These are phyloP conservation scores for Leptinotarsa undecemlineata DNA, from an alignment of 1,140 invertebrate genomes.

Conservation along the genomic window DNA sequence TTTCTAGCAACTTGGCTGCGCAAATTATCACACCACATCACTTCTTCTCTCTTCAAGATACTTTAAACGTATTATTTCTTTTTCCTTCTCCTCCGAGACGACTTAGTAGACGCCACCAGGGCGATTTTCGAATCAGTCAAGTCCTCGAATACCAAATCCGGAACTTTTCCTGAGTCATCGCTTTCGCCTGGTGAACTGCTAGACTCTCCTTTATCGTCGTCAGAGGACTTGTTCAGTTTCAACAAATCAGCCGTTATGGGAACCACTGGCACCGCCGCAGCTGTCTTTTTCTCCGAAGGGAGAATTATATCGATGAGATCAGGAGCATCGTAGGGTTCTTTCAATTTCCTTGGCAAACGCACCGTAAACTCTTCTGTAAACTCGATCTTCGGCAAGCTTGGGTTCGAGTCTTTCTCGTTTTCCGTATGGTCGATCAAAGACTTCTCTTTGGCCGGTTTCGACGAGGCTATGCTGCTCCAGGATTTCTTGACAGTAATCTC, in stretches of 20 bases:
- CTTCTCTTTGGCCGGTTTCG: slow-evolving; percentile 34
- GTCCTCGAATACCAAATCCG: neutral
- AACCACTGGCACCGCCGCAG: neutral
- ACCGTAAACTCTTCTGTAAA: slow-evolving; percentile 38
- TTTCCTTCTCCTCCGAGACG: slow-evolving; percentile 29
- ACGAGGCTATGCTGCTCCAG: slow-evolving; percentile 46
- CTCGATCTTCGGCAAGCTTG: slow-evolving; percentile 30
- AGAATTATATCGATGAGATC: slow-evolving; percentile 42
- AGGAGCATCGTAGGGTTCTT: slow-evolving; percentile 19
- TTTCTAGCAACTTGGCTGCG: no score
- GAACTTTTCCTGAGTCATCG: slow-evolving; percentile 51
- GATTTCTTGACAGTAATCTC: slow-evolving; percentile 42
- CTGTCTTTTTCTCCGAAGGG: slow-evolving; percentile 31
- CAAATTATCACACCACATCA: no score
- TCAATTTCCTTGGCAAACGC: slow-evolving; percentile 35
- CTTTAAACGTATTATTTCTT: slow-evolving; percentile 30
- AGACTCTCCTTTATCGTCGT: slow-evolving; percentile 47
- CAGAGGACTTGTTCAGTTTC: slow-evolving; percentile 50
- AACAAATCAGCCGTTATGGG: slow-evolving; percentile 32
- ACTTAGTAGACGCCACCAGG: slow-evolving; percentile 17
- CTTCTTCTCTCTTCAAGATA: no score
- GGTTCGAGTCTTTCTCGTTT: slow-evolving; percentile 29
- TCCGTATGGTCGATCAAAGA: slow-evolving; percentile 28
- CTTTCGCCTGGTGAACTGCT: slow-evolving; percentile 51
- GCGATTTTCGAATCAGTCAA: neutral